Evolutionary conservation across 1,140 invertebrate genomes (phyloP).

Genomic region (Drosophila nannoptera): DNA sequence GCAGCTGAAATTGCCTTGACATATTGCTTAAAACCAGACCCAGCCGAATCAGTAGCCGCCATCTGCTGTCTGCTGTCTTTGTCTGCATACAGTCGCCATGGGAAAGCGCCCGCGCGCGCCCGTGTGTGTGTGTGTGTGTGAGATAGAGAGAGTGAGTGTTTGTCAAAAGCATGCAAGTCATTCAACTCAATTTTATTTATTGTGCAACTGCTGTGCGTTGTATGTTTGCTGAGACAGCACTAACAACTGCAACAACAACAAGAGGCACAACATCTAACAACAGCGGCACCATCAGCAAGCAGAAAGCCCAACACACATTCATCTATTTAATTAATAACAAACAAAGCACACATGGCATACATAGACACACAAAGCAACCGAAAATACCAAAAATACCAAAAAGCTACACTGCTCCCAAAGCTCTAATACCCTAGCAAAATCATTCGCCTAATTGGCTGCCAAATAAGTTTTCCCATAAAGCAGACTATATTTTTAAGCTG

Average conservation of each 20-base stretch:
- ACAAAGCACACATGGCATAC: constrained; percentile 42
- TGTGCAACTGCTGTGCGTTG: constrained; percentile 44
- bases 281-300: neutral
- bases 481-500: no score
- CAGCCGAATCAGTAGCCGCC: constrained; percentile 18
- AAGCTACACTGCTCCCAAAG: neutral
- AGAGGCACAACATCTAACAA: constrained; percentile 6
- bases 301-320: constrained; percentile 48
- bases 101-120: neutral
- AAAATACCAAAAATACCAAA: neutral
- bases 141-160: constrained; percentile 20
- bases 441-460: neutral
- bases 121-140: constrained; percentile 5
- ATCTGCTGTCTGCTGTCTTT: constrained; percentile 23
- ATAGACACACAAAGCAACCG: constrained; percentile 15
- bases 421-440: neutral
- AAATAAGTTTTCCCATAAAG: no score
- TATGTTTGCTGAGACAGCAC: constrained; percentile 38
- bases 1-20: constrained; percentile 55
- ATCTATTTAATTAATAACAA: constrained; percentile 65
- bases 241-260: constrained; percentile 16
- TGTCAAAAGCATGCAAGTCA: constrained; percentile 58
- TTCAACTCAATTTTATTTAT: constrained; percentile 65
- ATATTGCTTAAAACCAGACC: constrained; percentile 48
- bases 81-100: neutral